Percentiles rank a stretch among this genome's conserved stretches.
Conservation (phyloP, 2,888 invertebrate genomes). For the Pristionchus fissidentatus region DNA sequence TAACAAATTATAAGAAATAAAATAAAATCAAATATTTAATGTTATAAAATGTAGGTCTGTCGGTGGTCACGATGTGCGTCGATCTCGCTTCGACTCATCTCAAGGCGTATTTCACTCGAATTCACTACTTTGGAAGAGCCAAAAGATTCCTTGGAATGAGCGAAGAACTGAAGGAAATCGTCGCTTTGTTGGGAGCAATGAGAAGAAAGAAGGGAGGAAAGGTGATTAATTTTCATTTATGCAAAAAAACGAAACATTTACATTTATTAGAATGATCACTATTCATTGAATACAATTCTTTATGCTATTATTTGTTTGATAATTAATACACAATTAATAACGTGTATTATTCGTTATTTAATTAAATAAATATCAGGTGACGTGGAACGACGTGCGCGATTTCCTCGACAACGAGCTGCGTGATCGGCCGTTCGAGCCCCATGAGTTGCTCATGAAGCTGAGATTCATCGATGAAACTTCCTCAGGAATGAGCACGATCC, state of each 20-base stretch:
- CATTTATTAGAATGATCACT: not conserved
- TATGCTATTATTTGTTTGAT: not conserved
- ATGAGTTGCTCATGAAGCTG: constrained; percentile 75
- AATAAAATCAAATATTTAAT: too few relatives aligned
- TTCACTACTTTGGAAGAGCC: constrained; percentile 76
- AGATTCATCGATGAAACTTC: constrained; percentile 75
- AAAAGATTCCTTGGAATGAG: constrained; percentile 75
- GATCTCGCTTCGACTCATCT: constrained; percentile 76
- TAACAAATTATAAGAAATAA: too few relatives aligned
- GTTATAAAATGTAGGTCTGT: constrained; percentile 64
- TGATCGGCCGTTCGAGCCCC: constrained; percentile 74
- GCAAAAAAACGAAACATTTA: not conserved
- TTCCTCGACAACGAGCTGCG: constrained; percentile 75
- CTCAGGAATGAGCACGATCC: constrained; percentile 72
- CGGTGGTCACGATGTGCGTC: constrained; percentile 76
- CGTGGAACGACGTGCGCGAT: constrained; percentile 75
- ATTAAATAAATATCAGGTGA: constrained; percentile 63
- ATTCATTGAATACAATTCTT: too few relatives aligned
- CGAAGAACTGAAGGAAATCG: constrained; percentile 75
- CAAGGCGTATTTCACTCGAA: constrained; percentile 75
- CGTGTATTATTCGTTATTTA: not conserved
- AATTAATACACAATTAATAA: not conserved
- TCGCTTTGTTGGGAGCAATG: constrained; percentile 75
- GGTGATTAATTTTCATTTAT: constrained; percentile 54
- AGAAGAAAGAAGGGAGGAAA: constrained; percentile 75